Conservation (phyloP, 2,888 invertebrate species). For the Pandemis corylana region DNA sequence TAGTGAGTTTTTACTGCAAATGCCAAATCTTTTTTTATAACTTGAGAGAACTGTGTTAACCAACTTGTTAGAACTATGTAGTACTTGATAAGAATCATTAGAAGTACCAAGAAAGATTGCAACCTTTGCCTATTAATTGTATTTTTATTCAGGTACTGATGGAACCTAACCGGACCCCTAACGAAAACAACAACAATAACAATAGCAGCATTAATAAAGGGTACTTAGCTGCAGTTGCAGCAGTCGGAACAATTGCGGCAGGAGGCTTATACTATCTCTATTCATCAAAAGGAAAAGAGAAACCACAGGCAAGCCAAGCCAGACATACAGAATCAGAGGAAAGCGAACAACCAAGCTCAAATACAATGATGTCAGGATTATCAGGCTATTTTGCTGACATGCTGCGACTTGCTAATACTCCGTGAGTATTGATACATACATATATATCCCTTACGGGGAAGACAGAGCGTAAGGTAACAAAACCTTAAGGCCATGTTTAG, state of each 20-base stretch:
- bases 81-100: too few species aligned
- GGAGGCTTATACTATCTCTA: constrained; percentile 40
- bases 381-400: constrained; percentile 16
- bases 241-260: constrained; percentile 14
- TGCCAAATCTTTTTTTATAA: too few species aligned
- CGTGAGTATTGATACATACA: background rate
- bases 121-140: background rate
- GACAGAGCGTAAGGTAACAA: too few species aligned
- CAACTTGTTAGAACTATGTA: too few species aligned
- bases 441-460: too few species aligned
- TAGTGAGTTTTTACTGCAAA: too few species aligned
- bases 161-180: constrained; percentile 10
- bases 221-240: constrained; percentile 37
- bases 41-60: too few species aligned
- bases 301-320: background rate
- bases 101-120: too few species aligned
- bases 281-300: background rate
- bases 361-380: background rate
- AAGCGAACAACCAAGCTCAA: background rate
- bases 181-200: background rate
- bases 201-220: constrained; percentile 4
- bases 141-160: constrained; percentile 1
- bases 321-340: background rate
- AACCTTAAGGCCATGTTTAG: too few species aligned
- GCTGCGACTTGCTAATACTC: background rate